Evolutionary conservation across 2,888 invertebrate species (phyloP).

Genomic region (Trichacis sp.): DNA sequence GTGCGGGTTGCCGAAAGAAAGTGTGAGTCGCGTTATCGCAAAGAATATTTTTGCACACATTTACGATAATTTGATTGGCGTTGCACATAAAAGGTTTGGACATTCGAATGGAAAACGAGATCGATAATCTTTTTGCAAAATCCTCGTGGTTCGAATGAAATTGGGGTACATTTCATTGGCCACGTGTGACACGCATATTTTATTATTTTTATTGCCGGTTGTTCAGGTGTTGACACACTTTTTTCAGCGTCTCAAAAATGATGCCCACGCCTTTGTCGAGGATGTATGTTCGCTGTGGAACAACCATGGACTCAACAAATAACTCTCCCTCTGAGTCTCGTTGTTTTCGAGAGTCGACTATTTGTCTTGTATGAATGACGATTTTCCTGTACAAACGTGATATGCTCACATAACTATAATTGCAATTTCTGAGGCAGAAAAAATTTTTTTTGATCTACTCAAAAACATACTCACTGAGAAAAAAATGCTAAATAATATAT

Average conservation of each 20-base stretch:
- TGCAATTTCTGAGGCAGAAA: too few relatives aligned
- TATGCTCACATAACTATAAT: too few relatives aligned
- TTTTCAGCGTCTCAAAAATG: slow-evolving; percentile 30
- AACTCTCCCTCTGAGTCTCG: too few relatives aligned
- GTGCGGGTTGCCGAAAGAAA: slow-evolving; percentile 13
- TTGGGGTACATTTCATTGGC: slow-evolving; percentile 29
- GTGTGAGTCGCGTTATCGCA: slow-evolving; percentile 6
- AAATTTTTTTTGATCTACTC: too few relatives aligned
- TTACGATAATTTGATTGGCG: slow-evolving; percentile 16
- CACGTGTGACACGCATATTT: slow-evolving; percentile 32
- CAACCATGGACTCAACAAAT: too few relatives aligned
- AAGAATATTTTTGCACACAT: slow-evolving; percentile 9
- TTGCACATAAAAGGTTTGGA: slow-evolving; percentile 11
- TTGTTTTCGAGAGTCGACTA: too few relatives aligned
- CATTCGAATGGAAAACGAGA: slow-evolving; percentile 10
- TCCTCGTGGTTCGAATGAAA: slow-evolving; percentile 7
- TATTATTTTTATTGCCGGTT: slow-evolving; percentile 42
- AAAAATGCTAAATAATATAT: too few relatives aligned
- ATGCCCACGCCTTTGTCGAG: slow-evolving; percentile 21
- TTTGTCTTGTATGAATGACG: too few relatives aligned
- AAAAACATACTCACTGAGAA: too few relatives aligned
- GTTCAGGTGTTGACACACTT: slow-evolving; percentile 34
- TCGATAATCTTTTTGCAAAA: slow-evolving; percentile 4
- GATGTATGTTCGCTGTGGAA: too few relatives aligned
- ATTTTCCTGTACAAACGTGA: too few relatives aligned